These are phyloP conservation scores for Mesitornis unicolor DNA, from an alignment of 2,113 vertebrate genomes.

Conservation along the genomic window DNA sequence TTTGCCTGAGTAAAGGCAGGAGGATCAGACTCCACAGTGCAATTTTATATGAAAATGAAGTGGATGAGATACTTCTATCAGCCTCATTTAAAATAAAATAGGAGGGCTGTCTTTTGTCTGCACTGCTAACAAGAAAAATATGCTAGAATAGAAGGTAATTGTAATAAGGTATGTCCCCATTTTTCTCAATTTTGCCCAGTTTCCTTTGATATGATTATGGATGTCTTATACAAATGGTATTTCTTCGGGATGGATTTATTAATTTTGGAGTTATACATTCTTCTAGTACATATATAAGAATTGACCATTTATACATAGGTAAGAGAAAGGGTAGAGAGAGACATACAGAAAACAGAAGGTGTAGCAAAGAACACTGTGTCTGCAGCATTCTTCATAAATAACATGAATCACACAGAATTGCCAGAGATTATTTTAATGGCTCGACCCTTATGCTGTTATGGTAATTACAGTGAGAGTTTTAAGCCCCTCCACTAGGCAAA, in stretches of 20 bases:
- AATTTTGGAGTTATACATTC: constrained; percentile 64
- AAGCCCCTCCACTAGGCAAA: constrained; percentile 51
- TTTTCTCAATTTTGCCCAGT: constrained; percentile 63
- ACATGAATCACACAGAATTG: constrained; percentile 58
- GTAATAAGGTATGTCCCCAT: constrained; percentile 56
- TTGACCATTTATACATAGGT: constrained; percentile 55
- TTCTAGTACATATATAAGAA: constrained; percentile 32
- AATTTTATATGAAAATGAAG: constrained; percentile 68
- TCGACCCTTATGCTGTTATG: constrained; percentile 51
- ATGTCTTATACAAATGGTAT: constrained; percentile 57
- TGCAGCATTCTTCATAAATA: constrained; percentile 51
- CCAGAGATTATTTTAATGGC: constrained; percentile 74
- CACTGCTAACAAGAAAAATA: constrained; percentile 64
- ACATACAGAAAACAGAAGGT: constrained; percentile 18
- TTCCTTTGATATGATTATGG: constrained; percentile 68
- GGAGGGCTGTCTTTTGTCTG: constrained; percentile 39
- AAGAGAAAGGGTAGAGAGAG: neutral
- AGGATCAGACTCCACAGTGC: neutral
- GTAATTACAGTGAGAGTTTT: constrained; percentile 69
- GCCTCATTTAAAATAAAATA: constrained; percentile 63
- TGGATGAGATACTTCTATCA: constrained; percentile 4
- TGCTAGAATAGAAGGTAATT: constrained; percentile 64
- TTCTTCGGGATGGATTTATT: constrained; percentile 60
- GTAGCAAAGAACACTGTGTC: neutral
- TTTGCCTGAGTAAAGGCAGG: neutral